phyloP scores from a whole-genome alignment of 53 echinoderm and acorn worm genomes.

The Antedon mediterranea region DNA sequence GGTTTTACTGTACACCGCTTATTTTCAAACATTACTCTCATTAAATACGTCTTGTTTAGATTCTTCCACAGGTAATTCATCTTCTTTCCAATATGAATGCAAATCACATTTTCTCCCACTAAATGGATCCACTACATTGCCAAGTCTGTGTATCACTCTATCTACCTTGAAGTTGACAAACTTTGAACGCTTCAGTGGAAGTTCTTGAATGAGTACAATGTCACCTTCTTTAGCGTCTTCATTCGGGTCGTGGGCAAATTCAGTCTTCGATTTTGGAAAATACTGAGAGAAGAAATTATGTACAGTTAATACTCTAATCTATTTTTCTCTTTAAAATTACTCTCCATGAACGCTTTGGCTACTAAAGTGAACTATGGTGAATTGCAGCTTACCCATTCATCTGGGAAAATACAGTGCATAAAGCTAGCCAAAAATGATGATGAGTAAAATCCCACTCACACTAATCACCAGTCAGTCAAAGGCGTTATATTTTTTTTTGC shows the following conservation, averaged over 20 bases:
- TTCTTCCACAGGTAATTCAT: constrained; percentile 9
- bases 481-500: no score
- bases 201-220: constrained; percentile 64
- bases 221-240: constrained; percentile 68
- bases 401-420: no score
- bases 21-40: constrained; percentile 43
- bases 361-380: no score
- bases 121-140: constrained; percentile 78
- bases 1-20: no score
- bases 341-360: no score
- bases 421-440: no score
- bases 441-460: no score
- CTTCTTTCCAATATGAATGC: constrained; percentile 39
- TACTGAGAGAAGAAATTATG: no score
- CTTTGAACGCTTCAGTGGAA: constrained; percentile 40
- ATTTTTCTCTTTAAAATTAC: no score
- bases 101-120: constrained; percentile 72
- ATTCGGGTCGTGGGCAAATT: constrained; percentile 62
- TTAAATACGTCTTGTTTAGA: background rate
- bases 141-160: constrained; percentile 64
- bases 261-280: constrained; percentile 37
- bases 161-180: constrained; percentile 59
- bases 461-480: no score
- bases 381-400: no score
- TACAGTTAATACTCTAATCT: no score